Percentiles rank a stretch among this genome's conserved stretches.
These are phyloP conservation scores for Agonopterix subpropinquella DNA, from an alignment of 2,888 invertebrate genomes.

Conservation along the genomic window DNA sequence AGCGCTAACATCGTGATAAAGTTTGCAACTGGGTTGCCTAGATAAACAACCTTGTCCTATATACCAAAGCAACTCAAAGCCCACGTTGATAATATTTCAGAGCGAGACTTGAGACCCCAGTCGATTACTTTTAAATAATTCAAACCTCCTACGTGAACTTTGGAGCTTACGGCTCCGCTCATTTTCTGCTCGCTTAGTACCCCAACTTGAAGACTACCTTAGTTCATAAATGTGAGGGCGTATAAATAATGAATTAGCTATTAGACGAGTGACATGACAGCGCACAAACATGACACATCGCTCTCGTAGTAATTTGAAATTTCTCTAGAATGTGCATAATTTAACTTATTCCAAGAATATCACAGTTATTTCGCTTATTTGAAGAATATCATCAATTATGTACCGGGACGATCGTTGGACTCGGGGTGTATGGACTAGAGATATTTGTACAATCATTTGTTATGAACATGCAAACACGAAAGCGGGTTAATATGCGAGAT, in stretches of 20 bases:
- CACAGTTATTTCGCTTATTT: no score
- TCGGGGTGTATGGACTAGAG: no score
- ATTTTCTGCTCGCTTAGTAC: conserved; percentile 24
- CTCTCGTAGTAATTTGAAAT: not conserved
- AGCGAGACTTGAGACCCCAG: conserved; percentile 15
- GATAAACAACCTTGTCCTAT: conserved; percentile 26
- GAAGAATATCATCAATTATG: no score
- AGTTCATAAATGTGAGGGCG: conserved; percentile 23
- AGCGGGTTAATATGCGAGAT: not conserved
- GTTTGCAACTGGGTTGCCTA: not conserved
- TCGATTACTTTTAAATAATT: conserved; percentile 37
- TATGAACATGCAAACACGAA: not conserved
- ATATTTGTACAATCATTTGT: no score
- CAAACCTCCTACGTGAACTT: conserved; percentile 18
- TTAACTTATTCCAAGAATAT: not conserved
- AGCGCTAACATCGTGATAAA: not conserved
- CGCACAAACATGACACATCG: not conserved
- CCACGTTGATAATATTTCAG: conserved; percentile 35
- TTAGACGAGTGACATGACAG: conserved; percentile 6
- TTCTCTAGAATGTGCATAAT: not conserved
- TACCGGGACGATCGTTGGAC: no score
- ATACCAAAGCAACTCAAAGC: conserved; percentile 18
- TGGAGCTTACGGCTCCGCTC: conserved; percentile 18
- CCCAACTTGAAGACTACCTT: conserved; percentile 10
- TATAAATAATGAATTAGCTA: conserved; percentile 25